Percentiles rank a stretch among this genome's conserved stretches.
phyloP scores from a whole-genome alignment of 2,113 vertebrate genomes.

The Donacobius atricapilla region DNA sequence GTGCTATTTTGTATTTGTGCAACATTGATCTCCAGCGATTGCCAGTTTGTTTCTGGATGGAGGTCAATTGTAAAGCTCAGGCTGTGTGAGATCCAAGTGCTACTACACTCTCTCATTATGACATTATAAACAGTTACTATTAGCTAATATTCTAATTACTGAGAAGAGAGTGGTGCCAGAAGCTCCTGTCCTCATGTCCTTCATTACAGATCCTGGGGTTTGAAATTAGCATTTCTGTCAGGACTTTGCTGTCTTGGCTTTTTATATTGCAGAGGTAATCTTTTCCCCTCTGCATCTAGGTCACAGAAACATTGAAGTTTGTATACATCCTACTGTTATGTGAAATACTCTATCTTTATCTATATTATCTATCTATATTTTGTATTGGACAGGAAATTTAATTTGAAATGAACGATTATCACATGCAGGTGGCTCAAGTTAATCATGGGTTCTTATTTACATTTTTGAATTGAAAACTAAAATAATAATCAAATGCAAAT shows the following conservation, averaged over 20 bases:
- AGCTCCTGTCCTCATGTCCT: background rate
- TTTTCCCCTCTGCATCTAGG: background rate
- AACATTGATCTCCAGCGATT: background rate
- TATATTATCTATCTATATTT: too few relatives aligned
- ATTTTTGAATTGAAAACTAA: background rate
- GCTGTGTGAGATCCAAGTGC: background rate
- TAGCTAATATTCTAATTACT: background rate
- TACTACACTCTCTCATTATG: background rate
- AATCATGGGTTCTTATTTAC: background rate
- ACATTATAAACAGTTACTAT: background rate
- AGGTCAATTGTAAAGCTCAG: background rate
- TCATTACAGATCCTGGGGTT: background rate
- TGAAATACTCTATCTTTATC: background rate
- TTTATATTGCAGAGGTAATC: background rate
- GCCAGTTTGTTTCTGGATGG: background rate
- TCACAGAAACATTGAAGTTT: background rate
- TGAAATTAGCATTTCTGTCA: constrained; percentile 6
- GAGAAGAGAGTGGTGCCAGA: background rate
- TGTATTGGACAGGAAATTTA: background rate
- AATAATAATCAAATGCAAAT: background rate
- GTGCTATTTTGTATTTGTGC: background rate
- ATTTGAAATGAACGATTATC: background rate
- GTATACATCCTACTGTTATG: background rate
- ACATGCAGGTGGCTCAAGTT: background rate
- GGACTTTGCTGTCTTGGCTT: background rate